Conservation (phyloP, 2,797 vertebrate genomes). For the Meriones psammophilus region DNA sequence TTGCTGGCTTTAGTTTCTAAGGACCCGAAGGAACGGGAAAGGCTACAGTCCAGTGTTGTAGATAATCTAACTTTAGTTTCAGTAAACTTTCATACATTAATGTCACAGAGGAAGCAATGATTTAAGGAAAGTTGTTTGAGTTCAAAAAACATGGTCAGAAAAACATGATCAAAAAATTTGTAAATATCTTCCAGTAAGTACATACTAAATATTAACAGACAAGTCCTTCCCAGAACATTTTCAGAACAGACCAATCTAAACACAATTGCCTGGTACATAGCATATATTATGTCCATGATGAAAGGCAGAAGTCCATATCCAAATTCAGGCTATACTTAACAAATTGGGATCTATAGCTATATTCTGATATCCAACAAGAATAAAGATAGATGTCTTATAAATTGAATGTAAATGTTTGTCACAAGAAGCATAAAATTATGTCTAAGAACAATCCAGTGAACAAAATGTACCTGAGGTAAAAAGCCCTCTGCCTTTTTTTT, state of each 20-base stretch:
- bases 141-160: neutral
- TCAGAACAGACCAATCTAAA: neutral
- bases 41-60: neutral
- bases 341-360: neutral
- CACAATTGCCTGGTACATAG: neutral
- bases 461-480: no score
- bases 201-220: neutral
- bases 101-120: neutral
- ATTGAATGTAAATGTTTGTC: neutral
- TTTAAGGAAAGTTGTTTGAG: neutral
- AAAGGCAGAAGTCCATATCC: neutral
- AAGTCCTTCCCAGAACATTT: neutral
- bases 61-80: neutral
- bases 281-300: no score
- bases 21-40: neutral
- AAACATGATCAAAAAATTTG: neutral
- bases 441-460: neutral
- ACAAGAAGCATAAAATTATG: neutral
- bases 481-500: no score
- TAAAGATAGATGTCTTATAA: neutral
- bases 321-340: neutral
- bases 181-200: neutral
- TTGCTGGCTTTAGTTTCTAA: neutral
- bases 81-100: neutral
- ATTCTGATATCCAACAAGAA: neutral